A percentile compares a stretch with the other conserved stretches of the same genome.
These are phyloP conservation scores for Cyphomyrus plagiostoma DNA, from an alignment of 2,113 vertebrate species.

Conservation along the genomic window DNA sequence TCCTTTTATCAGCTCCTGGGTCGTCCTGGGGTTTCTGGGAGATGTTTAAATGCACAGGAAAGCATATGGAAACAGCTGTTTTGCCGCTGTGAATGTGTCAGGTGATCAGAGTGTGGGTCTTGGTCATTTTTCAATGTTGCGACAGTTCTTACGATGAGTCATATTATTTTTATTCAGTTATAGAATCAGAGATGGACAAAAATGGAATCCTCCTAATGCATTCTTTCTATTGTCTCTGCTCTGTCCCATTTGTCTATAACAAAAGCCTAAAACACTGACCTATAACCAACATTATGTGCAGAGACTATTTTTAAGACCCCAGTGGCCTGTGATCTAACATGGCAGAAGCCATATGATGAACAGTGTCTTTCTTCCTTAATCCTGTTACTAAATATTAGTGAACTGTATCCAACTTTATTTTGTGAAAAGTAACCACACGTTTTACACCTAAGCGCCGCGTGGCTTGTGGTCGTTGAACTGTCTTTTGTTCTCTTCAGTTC, in stretches of 20 bases:
- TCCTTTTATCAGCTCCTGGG: background rate
- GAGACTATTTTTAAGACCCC: background rate
- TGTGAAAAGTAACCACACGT: background rate
- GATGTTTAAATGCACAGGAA: background rate
- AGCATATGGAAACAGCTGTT: background rate
- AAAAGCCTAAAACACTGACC: background rate
- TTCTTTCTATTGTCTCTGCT: background rate
- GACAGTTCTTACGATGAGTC: background rate
- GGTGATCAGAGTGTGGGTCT: background rate
- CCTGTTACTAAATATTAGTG: background rate
- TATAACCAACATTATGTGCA: background rate
- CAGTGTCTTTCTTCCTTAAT: background rate
- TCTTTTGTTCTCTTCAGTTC: background rate
- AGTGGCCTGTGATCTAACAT: background rate
- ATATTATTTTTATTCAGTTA: background rate
- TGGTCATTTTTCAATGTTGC: background rate
- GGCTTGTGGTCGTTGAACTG: conserved; percentile 8
- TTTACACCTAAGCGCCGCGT: background rate
- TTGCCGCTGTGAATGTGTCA: background rate
- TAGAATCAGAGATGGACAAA: background rate
- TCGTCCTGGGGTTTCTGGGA: background rate
- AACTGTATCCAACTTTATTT: background rate
- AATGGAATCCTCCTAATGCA: background rate
- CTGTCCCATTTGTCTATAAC: background rate
- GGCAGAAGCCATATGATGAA: background rate